Evolutionary conservation across 1,140 invertebrate genomes (phyloP).

Genomic region (Holotrichia oblita): DNA sequence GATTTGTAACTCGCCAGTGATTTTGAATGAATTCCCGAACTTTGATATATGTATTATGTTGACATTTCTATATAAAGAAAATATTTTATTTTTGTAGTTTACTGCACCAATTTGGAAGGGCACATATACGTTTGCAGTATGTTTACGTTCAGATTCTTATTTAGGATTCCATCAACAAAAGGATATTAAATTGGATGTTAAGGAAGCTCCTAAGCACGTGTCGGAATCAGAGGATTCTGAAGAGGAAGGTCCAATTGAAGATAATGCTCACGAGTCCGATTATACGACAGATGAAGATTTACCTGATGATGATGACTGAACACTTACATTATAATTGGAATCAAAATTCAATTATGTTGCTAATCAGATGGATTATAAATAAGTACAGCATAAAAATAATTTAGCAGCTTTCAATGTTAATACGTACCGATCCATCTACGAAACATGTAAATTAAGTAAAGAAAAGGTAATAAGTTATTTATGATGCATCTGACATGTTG

Average conservation of each 20-base stretch:
- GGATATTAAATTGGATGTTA: constrained; percentile 95
- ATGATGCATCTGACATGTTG: constrained; percentile 10
- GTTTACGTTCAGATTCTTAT: constrained; percentile 92
- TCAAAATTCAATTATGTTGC: background rate
- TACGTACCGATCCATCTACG: background rate
- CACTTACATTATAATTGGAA: constrained; percentile 40
- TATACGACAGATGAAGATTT: constrained; percentile 78
- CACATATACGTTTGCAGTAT: constrained; percentile 93
- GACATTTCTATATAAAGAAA: too few species aligned
- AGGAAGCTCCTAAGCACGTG: constrained; percentile 90
- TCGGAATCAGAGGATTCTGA: constrained; percentile 94
- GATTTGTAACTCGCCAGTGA: too few species aligned
- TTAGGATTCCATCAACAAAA: constrained; percentile 90
- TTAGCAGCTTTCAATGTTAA: background rate
- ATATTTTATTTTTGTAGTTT: constrained; percentile 67
- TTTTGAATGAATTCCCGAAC: too few species aligned
- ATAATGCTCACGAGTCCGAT: constrained; percentile 73
- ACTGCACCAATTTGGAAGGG: constrained; percentile 94
- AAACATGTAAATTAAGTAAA: background rate
- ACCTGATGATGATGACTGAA: constrained; percentile 55
- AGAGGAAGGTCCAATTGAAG: constrained; percentile 80
- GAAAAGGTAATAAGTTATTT: background rate
- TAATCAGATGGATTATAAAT: constrained; percentile 31
- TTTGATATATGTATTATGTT: too few species aligned
- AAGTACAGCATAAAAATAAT: background rate